These are phyloP conservation scores for Orchestia grillus DNA, from an alignment of 1,140 invertebrate species.

Conservation along the genomic window DNA sequence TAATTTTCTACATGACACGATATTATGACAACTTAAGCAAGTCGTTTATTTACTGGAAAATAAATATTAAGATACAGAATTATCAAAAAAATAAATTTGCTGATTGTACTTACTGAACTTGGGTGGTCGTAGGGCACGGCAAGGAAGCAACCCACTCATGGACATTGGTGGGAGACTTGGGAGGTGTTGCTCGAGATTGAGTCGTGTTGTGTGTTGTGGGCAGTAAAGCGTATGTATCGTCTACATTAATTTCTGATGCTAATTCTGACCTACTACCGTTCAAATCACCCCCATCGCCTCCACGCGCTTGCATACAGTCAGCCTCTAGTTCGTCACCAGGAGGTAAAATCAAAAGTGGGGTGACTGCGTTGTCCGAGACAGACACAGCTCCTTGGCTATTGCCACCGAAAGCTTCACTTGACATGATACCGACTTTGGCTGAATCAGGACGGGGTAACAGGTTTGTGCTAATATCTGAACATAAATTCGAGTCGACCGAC, in stretches of 20 bases:
- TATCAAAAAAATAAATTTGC: not conserved
- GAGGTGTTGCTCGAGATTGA: not conserved
- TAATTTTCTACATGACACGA: not conserved
- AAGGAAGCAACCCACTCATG: conserved; percentile 57
- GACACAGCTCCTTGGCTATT: not conserved
- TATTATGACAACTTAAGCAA: not conserved
- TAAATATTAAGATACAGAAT: not conserved
- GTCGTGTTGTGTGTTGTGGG: not conserved
- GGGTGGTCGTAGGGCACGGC: not conserved
- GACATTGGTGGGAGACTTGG: conserved; percentile 57
- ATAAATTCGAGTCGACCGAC: not conserved
- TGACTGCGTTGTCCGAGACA: not conserved
- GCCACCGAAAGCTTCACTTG: not conserved
- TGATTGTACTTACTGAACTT: not conserved
- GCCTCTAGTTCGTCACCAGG: conserved; percentile 15
- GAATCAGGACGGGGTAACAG: not conserved
- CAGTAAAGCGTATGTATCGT: not conserved
- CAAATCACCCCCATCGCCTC: not conserved
- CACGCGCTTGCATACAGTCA: not conserved
- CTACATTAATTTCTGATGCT: not conserved
- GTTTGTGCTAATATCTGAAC: not conserved
- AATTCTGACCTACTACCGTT: not conserved
- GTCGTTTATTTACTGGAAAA: not conserved
- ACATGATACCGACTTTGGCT: not conserved
- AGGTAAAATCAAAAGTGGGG: not conserved